phyloP scores from a whole-genome alignment of 2,797 vertebrate species.

The Catostomus latipinnis region DNA sequence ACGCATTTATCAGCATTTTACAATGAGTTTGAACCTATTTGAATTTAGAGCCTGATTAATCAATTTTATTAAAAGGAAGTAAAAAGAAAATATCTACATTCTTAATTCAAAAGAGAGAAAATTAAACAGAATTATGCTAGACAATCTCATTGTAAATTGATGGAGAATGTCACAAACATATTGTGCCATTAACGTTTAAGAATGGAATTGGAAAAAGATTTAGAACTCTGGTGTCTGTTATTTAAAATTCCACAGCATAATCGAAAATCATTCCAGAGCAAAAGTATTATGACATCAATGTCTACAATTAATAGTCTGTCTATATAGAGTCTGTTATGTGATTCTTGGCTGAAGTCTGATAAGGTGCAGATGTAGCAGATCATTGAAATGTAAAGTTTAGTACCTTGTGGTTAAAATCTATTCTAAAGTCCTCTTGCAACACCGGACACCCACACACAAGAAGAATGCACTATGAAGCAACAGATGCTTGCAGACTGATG shows the following conservation, averaged over 20 bases:
- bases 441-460: background rate
- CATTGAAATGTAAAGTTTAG: slow-evolving; percentile 24
- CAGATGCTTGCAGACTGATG: slow-evolving; percentile 9
- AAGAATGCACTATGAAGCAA: slow-evolving; percentile 8
- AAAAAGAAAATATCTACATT: too few relatives aligned
- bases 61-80: too few relatives aligned
- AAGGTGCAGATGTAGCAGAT: slow-evolving; percentile 4
- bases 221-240: background rate
- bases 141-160: background rate
- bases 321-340: background rate
- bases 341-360: background rate
- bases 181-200: background rate
- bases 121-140: too few relatives aligned
- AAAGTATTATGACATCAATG: background rate
- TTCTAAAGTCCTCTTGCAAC: slow-evolving; percentile 3
- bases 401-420: slow-evolving; percentile 15
- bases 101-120: too few relatives aligned
- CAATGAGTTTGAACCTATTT: too few relatives aligned
- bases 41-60: too few relatives aligned
- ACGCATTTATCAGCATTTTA: too few relatives aligned
- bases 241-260: background rate
- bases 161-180: background rate
- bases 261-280: background rate
- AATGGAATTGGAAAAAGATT: background rate
- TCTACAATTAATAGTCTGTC: background rate